Percentiles rank a stretch among this genome's conserved stretches.
Evolutionary conservation across 2,888 invertebrate species (phyloP).

Genomic region (Pherbina coryleti): DNA sequence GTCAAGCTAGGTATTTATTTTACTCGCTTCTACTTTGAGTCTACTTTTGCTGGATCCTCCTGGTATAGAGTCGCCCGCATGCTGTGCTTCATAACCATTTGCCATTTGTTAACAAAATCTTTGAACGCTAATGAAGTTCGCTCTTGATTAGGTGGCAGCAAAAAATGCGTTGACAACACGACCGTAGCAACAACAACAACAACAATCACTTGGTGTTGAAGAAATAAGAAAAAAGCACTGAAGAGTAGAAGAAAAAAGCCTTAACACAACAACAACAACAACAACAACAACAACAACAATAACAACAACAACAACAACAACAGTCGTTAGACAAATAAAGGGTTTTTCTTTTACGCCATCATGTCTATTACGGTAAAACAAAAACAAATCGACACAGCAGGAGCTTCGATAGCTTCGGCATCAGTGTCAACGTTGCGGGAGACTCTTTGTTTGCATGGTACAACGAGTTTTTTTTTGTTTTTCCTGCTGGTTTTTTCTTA

Average conservation of each 20-base stretch:
- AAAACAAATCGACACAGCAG: conserved; percentile 27
- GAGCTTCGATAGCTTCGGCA: conserved; percentile 13
- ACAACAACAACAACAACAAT: background rate
- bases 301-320: background rate
- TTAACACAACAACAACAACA: background rate
- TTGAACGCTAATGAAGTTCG: conserved; percentile 44
- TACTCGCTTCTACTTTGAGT: background rate
- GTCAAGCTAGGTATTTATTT: too few species aligned
- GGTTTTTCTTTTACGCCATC: background rate
- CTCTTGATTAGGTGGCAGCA: conserved; percentile 41
- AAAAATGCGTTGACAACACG: background rate
- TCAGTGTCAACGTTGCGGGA: conserved; percentile 14
- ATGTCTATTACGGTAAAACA: too few species aligned
- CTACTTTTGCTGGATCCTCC: background rate
- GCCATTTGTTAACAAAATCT: conserved; percentile 32
- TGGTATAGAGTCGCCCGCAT: background rate
- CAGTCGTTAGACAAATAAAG: background rate
- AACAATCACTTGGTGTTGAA: background rate
- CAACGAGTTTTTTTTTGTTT: background rate
- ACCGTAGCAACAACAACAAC: background rate
- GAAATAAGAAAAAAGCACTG: background rate
- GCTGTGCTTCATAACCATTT: conserved; percentile 6
- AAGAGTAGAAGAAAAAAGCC: background rate
- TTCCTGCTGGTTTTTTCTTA: too few species aligned
- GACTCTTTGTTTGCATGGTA: background rate